A percentile compares a stretch with the other conserved stretches of the same genome.
Conservation (phyloP, 2,113 vertebrate genomes). For the Delphinus delphis region DNA sequence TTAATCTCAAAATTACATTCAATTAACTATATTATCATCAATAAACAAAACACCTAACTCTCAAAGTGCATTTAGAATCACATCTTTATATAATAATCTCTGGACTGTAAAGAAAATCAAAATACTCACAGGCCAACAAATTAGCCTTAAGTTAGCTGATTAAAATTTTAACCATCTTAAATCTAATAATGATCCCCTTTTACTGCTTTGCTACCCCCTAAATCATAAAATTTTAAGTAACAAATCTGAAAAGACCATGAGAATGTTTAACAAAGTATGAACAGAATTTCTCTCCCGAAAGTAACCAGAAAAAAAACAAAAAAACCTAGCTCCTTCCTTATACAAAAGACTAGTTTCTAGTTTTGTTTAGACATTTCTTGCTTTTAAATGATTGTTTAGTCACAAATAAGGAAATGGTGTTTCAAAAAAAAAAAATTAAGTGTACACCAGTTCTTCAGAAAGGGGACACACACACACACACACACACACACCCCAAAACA, state of each 20-base stretch:
- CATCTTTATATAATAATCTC: background rate
- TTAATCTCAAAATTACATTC: conserved; percentile 5
- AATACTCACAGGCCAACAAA: conserved; percentile 5
- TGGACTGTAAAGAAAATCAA: conserved; percentile 30
- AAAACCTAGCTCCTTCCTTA: conserved; percentile 1
- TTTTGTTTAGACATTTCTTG: conserved; percentile 25
- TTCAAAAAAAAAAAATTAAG: background rate
- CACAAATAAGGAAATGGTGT: conserved; percentile 43
- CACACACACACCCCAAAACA: background rate
- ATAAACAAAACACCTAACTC: background rate
- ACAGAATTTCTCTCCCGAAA: conserved; percentile 36
- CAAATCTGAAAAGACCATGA: background rate
- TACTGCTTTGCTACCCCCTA: background rate
- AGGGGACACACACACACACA: background rate
- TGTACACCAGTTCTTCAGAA: background rate
- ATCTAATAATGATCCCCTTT: background rate
- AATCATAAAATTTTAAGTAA: conserved; percentile 9
- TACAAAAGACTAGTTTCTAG: background rate
- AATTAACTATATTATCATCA: background rate
- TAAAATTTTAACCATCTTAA: conserved; percentile 22
- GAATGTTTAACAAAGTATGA: background rate
- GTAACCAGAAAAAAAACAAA: background rate
- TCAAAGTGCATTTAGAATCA: background rate
- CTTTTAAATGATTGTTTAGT: conserved; percentile 35
- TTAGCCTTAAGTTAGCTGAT: background rate